Percentiles rank a stretch among this genome's conserved stretches.
Conservation (phyloP, 2,797 vertebrate genomes). For the Tympanoctomys barrerae region DNA sequence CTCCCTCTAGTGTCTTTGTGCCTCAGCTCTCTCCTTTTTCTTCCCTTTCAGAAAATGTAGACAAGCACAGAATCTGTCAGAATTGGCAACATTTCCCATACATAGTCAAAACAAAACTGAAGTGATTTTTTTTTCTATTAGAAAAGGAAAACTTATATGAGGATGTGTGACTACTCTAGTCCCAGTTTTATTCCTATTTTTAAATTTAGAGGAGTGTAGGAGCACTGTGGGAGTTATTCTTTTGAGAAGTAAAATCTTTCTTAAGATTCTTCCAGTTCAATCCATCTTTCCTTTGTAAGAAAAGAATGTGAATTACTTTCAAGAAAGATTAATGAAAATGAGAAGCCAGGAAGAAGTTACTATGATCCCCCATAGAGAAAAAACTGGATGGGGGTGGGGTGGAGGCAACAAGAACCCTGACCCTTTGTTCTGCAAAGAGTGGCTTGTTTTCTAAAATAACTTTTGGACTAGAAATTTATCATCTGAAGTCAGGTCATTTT, state of each 20-base stretch:
- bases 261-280: not conserved
- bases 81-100: conserved; percentile 1
- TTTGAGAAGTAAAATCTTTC: not conserved
- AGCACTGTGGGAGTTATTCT: conserved; percentile 15
- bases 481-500: conserved; percentile 72
- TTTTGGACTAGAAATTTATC: conserved; percentile 71
- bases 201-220: not conserved
- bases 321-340: conserved; percentile 53
- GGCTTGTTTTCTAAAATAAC: conserved; percentile 73
- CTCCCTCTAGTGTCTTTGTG: conserved; percentile 60
- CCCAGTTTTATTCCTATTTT: conserved; percentile 42
- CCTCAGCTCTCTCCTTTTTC: not conserved
- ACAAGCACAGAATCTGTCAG: conserved; percentile 5
- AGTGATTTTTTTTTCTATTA: conserved; percentile 9
- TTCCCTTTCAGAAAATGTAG: not conserved
- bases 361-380: conserved; percentile 49
- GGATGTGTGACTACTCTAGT: not conserved
- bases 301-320: conserved; percentile 45
- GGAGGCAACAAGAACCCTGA: conserved; percentile 7
- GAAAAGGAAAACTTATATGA: not conserved
- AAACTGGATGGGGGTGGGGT: not conserved
- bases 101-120: not conserved
- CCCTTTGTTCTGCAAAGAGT: conserved; percentile 62
- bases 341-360: conserved; percentile 33
- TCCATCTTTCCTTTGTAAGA: conserved; percentile 26